Base-by-base conservation (phyloP, 1,140 invertebrate species). In the Trinorchestia longiramus region DNA sequence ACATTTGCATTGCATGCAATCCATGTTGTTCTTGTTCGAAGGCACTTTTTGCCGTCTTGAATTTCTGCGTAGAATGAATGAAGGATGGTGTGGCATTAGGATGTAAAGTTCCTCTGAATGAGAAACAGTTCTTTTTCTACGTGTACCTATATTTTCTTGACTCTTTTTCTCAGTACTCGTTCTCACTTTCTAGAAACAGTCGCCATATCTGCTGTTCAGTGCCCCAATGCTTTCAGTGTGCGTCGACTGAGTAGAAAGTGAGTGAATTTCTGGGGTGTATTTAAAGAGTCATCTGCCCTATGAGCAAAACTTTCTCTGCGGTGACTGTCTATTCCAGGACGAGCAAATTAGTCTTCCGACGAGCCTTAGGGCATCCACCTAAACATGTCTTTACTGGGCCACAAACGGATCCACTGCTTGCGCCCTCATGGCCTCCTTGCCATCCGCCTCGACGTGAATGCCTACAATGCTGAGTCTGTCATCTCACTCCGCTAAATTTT, bases 191-290 rank as follows among this genome's bases (percentile, higher is more conserved):
- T 53, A 53, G 8, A 53, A 53, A 28, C 62, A 36, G 62, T 19
- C 15, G 28, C 62, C 8, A 77, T 36, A 11, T 77, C 62, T 28
- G 62, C 36, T 77, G 62, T 77, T 77, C 62, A 36, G 62, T 1
- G 62, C 28, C 88, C 0, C 88, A 90, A 42, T 90, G 88, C 88
- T 90, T 41, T 90, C 88, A 90, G 88, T 90, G 36, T 90, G 88
- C 36, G n/a, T 90, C 43, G 88, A 41, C n/a, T 90, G 62, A 42
- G 88, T 90, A 90, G 88, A 90, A 90, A 90, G 43, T 90, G 88
- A 90, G 88, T 90, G 88, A 28, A 90, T 90, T 90, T 90, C 88
- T 11, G 88, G 88, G 23, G 88, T 90, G 88, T 90, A 90, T 90
- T 90, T 90, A 90, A 90, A 90, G 88, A 90, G 88, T 42, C 41